Evolutionary conservation across 2,888 invertebrate genomes (phyloP), one percentile per base, ranked within the genome.

Genomic region (Lepidocyrtinus sp.): DNA sequence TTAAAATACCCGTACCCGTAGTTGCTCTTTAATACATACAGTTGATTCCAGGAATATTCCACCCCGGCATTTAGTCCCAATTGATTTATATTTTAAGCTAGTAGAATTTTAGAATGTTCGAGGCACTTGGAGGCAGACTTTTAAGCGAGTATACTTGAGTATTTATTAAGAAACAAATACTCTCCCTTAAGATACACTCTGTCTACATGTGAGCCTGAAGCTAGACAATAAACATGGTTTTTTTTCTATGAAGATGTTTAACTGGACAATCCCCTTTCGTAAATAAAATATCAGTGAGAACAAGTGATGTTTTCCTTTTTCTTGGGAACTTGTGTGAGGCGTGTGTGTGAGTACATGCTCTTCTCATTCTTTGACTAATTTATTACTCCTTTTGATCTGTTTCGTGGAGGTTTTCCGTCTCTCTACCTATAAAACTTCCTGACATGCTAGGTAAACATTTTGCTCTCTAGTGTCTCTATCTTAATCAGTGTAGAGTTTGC

Each of bases 351-450:
- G n/a, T n/a, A n/a, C 12, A 12, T 70, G 7, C 55, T 27, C 64
- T 46, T 72, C 27, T 62, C 26, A 21, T 46, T 22, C n/a, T 25
- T 72, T 72, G 67, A 67, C 67, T 78, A 72, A 78, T 78, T 78
- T 78, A 78, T 78, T 59, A 45, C 62, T 26, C 1, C 1, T 19
- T 65, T 59, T 71, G 46, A 65, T 65, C 62, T n/a, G 15, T 45
- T 77, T 71, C 76, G 70, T 63, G 76, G 63, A 71, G 71, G 71
- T 71, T 76, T 63, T 55, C 27, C 69, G 50, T n/a, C 26, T 69
- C 46, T 50, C 68, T 26, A 25, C 19, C 17, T 61, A 12, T 17
- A 36, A 45, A 68, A 61, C 50, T 55, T 22, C 50, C 9, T 76
- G 76, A 70, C 70, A 70, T 22, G 63, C 17, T 19, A 21, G 15